A percentile compares a stretch with the other conserved stretches of the same genome.
phyloP scores from a whole-genome alignment of 2,797 vertebrate species.

The Halcyon smyrnensis region DNA sequence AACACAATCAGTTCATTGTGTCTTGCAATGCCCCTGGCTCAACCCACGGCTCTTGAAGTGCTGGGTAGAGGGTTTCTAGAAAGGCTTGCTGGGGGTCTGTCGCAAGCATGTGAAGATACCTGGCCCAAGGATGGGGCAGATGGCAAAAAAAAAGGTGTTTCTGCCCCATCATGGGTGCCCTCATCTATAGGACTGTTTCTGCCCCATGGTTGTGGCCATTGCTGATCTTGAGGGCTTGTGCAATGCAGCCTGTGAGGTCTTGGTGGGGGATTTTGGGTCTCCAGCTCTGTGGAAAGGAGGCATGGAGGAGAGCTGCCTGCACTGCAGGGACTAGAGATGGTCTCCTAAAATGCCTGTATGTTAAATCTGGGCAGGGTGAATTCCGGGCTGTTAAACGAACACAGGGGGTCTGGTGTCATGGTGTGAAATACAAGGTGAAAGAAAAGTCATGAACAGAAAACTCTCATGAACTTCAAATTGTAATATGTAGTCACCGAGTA shows the following conservation, averaged over 20 bases:
- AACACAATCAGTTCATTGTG: neutral
- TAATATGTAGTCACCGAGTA: neutral
- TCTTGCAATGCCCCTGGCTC: neutral
- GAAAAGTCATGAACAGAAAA: neutral
- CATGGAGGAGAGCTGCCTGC: neutral
- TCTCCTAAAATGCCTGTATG: neutral
- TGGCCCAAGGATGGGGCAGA: neutral
- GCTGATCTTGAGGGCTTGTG: accelerated
- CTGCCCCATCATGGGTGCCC: accelerated
- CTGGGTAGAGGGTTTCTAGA: neutral
- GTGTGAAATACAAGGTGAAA: neutral
- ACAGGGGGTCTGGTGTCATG: neutral
- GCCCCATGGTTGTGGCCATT: neutral
- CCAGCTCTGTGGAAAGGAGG: neutral
- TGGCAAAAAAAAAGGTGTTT: neutral
- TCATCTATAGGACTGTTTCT: neutral
- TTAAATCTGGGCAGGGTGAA: neutral
- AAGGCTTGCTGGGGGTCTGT: neutral
- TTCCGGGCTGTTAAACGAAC: neutral
- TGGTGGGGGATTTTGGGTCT: neutral
- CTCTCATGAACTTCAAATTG: neutral
- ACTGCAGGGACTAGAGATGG: neutral
- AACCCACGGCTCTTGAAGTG: neutral
- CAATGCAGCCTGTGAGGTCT: too few relatives aligned
- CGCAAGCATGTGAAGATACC: accelerated